Evolutionary conservation across 2,113 vertebrate species (phyloP).

Genomic region (Monopterus albus): DNA sequence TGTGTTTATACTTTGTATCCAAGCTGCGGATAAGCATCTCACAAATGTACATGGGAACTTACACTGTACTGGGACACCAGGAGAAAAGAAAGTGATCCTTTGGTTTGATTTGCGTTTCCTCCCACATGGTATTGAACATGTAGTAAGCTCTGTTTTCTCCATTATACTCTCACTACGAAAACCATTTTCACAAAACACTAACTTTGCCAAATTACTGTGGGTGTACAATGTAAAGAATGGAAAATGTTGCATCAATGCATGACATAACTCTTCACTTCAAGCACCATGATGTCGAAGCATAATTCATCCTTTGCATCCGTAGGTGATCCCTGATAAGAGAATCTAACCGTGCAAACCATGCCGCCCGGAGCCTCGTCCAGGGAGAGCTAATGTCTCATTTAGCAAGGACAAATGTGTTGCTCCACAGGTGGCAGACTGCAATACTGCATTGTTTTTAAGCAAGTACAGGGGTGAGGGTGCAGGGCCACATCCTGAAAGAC

Average conservation of each 20-base stretch:
- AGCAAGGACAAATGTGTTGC: slow-evolving; percentile 8
- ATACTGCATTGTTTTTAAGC: background rate
- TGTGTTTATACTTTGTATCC: slow-evolving; percentile 3
- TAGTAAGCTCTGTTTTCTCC: background rate
- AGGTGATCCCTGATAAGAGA: slow-evolving; percentile 19
- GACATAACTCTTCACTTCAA: too few species aligned
- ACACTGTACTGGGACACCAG: too few species aligned
- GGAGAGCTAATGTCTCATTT: slow-evolving; percentile 33
- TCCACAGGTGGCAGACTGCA: slow-evolving; percentile 12
- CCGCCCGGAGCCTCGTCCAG: slow-evolving; percentile 28
- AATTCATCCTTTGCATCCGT: slow-evolving; percentile 21
- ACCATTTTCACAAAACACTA: too few species aligned
- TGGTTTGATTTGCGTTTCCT: slow-evolving; percentile 6
- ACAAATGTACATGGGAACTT: too few species aligned
- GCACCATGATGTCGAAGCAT: slow-evolving; percentile 12
- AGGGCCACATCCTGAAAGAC: background rate
- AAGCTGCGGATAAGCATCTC: background rate
- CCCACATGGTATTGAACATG: background rate
- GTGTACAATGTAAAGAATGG: too few species aligned
- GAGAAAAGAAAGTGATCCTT: too few species aligned
- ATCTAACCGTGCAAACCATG: slow-evolving; percentile 28
- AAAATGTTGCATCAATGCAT: too few species aligned
- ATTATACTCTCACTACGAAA: too few species aligned
- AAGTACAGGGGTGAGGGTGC: background rate
- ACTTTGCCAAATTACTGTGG: too few species aligned